Evolutionary conservation across 2,113 vertebrate species (phyloP).

Genomic region (Chaetodon trifascialis): DNA sequence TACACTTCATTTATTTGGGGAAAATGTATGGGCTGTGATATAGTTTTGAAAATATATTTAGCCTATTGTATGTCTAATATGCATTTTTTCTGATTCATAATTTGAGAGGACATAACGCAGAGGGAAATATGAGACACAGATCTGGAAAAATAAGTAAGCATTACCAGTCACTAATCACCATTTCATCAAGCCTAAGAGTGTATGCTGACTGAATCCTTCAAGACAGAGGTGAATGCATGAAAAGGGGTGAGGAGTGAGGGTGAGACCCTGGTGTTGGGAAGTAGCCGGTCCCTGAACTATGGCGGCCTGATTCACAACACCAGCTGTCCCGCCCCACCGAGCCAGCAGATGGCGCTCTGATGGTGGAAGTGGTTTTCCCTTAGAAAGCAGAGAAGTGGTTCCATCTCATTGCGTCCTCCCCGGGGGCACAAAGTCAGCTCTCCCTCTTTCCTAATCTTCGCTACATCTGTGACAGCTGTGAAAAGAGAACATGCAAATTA

Average conservation of each 20-base stretch:
- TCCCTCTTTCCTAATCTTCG: conserved; percentile 57
- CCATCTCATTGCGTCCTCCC: conserved; percentile 64
- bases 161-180: neutral
- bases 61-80: neutral
- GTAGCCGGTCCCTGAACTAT: conserved; percentile 92
- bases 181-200: neutral
- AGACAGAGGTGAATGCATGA: neutral
- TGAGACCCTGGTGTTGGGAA: conserved; percentile 99
- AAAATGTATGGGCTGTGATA: neutral
- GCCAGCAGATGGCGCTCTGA: conserved; percentile 70
- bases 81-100: neutral
- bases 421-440: conserved; percentile 53
- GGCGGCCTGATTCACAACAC: conserved; percentile 99
- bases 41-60: neutral
- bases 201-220: neutral
- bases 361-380: conserved; percentile 18
- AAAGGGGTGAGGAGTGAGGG: conserved; percentile 73
- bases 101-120: neutral
- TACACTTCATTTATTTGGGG: conserved; percentile 10
- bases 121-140: neutral
- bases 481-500: conserved; percentile 75
- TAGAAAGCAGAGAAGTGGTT: conserved; percentile 57
- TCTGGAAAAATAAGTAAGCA: neutral
- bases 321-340: conserved; percentile 93
- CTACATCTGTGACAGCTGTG: conserved; percentile 74